Evolutionary conservation across 2,113 vertebrate genomes (phyloP), one percentile per base, ranked within the genome.

Genomic region (Oreochromis spilurus): DNA sequence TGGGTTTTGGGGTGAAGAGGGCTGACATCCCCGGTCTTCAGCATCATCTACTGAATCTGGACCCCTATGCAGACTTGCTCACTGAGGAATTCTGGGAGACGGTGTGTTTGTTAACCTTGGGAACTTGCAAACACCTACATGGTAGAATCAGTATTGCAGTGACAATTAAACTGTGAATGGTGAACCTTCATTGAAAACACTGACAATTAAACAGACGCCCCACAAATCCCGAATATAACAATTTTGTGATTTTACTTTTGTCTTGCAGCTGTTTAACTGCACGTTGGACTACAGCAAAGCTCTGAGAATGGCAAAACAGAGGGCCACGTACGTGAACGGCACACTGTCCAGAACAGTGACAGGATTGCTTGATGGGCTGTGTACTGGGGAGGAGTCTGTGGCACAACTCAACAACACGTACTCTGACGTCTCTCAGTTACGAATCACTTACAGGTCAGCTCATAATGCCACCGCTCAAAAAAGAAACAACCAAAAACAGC

Each of bases 51-150:
- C 91, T 96, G 54, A 85, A 94, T 2, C 11, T 97, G 9, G 95
- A 96, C 84, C 97, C 97, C 2, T 96, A 94, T 48, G 82, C 91
- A 60, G 95, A 97, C 67, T 5, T 84, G 1, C 92, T 98, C 79
- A 96, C 96, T 1, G 96, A 97, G 84, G 97, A 97, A 86, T 98
- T 98, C 94, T 98, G 97, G 97, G 95, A 97, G 86, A 96, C 86
- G 9, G 95, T 95, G 57, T 5, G 92, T 91, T 67, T 40, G 21
- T 21, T 48, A 31, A 24, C 14, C 34, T 11, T 13, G 31, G 19
- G 52, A 52, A n/a, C 11, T 67, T 31, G 45, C 21, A 29, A 26
- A 48, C 43, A 75, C 16, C 14, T 31, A n/a, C 72, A 34, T 52
- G 45, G 26, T 34, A 52, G 43, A 77, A 77, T 31, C 72, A 34